phyloP scores from a whole-genome alignment of 1,140 invertebrate species.

The Trachelipus rathkii region DNA sequence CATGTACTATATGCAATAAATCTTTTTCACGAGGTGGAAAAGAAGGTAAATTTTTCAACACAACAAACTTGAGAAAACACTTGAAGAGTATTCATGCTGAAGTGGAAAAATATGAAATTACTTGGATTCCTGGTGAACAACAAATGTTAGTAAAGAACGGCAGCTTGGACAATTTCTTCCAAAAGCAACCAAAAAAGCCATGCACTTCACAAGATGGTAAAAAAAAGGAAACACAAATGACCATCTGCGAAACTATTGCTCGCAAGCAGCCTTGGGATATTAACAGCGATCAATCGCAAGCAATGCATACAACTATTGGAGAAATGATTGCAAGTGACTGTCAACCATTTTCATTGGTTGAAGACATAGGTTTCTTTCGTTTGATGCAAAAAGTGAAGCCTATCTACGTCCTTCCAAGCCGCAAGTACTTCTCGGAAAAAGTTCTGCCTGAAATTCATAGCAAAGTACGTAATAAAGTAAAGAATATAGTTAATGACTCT shows the following conservation, averaged over 20 bases:
- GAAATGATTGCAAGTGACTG: constrained; percentile 45
- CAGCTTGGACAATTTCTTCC: neutral
- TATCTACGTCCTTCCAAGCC: constrained; percentile 38
- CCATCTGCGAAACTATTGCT: constrained; percentile 5
- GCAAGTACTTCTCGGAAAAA: constrained; percentile 38
- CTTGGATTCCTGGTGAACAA: too few relatives aligned
- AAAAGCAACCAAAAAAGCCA: neutral
- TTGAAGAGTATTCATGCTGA: too few relatives aligned
- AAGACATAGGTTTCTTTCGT: constrained; percentile 44
- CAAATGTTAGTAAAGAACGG: constrained; percentile 19
- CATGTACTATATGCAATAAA: neutral
- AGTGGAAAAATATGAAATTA: too few relatives aligned
- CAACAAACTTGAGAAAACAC: neutral
- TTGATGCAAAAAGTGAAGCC: too few relatives aligned
- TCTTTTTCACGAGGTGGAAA: neutral
- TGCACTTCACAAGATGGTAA: constrained; percentile 1
- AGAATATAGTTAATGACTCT: constrained; percentile 21
- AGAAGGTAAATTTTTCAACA: constrained; percentile 11
- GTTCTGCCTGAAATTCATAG: constrained; percentile 42
- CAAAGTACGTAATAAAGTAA: constrained; percentile 25
- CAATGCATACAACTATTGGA: constrained; percentile 23
- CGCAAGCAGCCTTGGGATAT: constrained; percentile 21
- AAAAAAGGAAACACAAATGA: neutral
- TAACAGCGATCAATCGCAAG: constrained; percentile 25
- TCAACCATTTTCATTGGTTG: constrained; percentile 44